Base-by-base conservation (phyloP, 2,888 invertebrate species). In the Dromius quadrimaculatus region DNA sequence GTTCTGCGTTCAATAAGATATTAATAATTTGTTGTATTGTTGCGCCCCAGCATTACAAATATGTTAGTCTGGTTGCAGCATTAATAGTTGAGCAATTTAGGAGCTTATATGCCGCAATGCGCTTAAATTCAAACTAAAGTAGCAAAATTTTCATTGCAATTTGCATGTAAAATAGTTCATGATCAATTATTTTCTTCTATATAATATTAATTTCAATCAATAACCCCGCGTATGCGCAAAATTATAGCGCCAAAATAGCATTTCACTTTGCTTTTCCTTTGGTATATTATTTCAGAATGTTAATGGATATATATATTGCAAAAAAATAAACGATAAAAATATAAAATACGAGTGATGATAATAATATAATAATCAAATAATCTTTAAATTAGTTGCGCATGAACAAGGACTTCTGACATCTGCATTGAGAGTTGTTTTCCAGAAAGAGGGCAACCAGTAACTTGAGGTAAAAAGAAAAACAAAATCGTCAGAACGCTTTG, bases 401-500 rank as follows among this genome's bases (percentile, higher is more conserved):
- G 50, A 13, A 54, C 50, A 32, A 54, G 9, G 2, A 2, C 28
- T 28, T 9, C 28, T 23, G 28, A 54, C 15, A 28, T 28, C 28
- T 54, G 50, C 50, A 54, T 23, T 28, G 50, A 54, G 28, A 28
- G 28, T n/a, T 17, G 15, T 9, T 54, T 54, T 54, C 50, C 13
- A 15, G 28, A 54, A 13, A 9, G 50, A 28, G 50, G 32, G 28
- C 32, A 54, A 15, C 50, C 50, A 54, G 50, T 54, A 54, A 54
- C 50, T 54, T 54, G 50, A 54, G 50, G 28, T 28, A 54, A 54
- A 54, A 54, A 54, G 50, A 54, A 54, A 23, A 54, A 54, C 50
- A 68, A 68, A 74, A 74, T 74, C 79, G 77, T 76, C 81, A 81
- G 80, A 77, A 82, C 82, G 82, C 81, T 81, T 76, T 82, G 81